phyloP scores from a whole-genome alignment of 2,797 vertebrate species.

The Gadopsis marmoratus region DNA sequence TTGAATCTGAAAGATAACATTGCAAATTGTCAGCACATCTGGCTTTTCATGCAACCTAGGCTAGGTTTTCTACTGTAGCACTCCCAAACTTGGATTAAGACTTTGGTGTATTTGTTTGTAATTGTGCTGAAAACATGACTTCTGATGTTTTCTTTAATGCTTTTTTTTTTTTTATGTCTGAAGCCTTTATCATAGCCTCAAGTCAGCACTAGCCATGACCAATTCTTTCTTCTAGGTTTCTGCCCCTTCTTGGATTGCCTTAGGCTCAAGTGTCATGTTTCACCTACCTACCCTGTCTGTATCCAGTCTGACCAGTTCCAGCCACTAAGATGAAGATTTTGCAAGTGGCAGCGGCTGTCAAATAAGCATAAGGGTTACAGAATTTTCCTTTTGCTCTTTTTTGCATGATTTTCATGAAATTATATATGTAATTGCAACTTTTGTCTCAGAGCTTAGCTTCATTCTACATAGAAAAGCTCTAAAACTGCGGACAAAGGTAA shows the following conservation, averaged over 20 bases:
- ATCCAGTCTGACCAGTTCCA: constrained; percentile 19
- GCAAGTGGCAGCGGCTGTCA: constrained; percentile 16
- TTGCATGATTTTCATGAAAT: constrained; percentile 11
- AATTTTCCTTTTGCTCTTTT: not conserved
- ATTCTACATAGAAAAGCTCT: not conserved
- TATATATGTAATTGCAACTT: not conserved
- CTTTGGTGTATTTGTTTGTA: not conserved
- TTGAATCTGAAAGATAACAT: constrained; percentile 20
- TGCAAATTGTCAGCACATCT: constrained; percentile 1
- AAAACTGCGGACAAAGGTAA: constrained; percentile 15
- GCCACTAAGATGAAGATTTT: constrained; percentile 3
- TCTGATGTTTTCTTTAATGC: not conserved
- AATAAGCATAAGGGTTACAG: constrained; percentile 4
- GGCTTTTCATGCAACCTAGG: not conserved
- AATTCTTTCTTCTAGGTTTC: constrained; percentile 14
- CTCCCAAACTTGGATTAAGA: not conserved
- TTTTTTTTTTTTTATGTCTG: not conserved
- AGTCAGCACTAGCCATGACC: constrained; percentile 7
- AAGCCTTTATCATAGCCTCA: constrained; percentile 20
- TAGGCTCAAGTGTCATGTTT: constrained; percentile 30
- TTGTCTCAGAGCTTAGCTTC: constrained; percentile 2
- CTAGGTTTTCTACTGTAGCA: not conserved
- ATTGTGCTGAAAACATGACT: constrained; percentile 2
- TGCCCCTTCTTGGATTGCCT: constrained; percentile 18
- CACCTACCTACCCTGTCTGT: constrained; percentile 16